phyloP scores from a whole-genome alignment of 2,888 invertebrate genomes.

The Rhingia campestris region DNA sequence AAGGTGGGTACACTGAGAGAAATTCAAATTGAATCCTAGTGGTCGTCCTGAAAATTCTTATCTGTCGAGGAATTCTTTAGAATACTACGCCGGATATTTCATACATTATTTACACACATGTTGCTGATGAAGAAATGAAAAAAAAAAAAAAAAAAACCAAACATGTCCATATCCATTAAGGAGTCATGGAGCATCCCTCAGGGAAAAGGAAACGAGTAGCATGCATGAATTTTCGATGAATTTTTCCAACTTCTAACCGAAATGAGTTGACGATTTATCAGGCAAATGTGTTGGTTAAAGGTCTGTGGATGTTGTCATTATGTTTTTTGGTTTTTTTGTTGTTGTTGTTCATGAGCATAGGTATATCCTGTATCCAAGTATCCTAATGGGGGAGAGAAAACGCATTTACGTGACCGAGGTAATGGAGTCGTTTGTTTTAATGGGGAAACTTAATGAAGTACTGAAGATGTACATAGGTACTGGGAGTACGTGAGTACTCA shows the following conservation, averaged over 20 bases:
- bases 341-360: too few relatives aligned
- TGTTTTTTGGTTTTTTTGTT: background rate
- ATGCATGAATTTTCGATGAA: conserved; percentile 27
- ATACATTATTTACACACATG: conserved; percentile 46
- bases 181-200: background rate
- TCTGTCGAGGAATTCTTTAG: background rate
- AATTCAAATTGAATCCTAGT: background rate
- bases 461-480: background rate
- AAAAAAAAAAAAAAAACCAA: background rate
- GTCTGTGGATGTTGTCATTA: background rate
- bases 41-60: background rate
- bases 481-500: background rate
- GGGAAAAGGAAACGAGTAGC: conserved; percentile 11
- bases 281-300: conserved; percentile 13
- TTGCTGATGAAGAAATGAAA: background rate
- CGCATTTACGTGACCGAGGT: conserved; percentile 42
- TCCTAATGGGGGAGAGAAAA: background rate
- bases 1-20: conserved; percentile 9
- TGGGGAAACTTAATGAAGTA: conserved; percentile 14
- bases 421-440: conserved; percentile 29
- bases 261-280: conserved; percentile 31
- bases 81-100: conserved; percentile 24
- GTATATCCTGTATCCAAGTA: background rate
- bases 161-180: background rate
- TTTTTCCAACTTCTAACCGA: background rate